Percentiles rank a stretch among this genome's conserved stretches.
Evolutionary conservation across 2,797 vertebrate species (phyloP).

Genomic region (Paedocypris micromegethes): DNA sequence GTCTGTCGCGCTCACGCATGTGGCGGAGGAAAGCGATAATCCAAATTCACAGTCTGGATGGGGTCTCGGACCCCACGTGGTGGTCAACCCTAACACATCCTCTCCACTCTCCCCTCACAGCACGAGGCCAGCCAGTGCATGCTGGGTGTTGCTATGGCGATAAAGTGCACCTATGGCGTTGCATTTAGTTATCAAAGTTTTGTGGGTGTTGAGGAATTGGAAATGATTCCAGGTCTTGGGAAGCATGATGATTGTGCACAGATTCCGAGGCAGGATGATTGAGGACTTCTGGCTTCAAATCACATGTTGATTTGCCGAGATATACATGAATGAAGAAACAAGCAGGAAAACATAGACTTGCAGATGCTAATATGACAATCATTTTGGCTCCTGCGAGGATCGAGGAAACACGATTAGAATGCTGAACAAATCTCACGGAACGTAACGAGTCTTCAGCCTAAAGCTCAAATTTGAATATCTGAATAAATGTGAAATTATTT

Average conservation of each 20-base stretch:
- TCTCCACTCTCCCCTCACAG: conserved; percentile 23
- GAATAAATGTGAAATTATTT: too few species aligned
- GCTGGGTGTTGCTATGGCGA: conserved; percentile 68
- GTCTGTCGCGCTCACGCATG: conserved; percentile 48
- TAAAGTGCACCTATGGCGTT: conserved; percentile 51
- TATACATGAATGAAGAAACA: too few species aligned
- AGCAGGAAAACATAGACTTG: too few species aligned
- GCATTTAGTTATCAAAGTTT: conserved; percentile 49
- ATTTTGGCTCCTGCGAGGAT: too few species aligned
- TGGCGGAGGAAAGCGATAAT: conserved; percentile 8
- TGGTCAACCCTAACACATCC: conserved; percentile 18
- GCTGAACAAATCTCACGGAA: too few species aligned
- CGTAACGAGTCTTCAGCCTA: too few species aligned
- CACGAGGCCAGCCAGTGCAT: conserved; percentile 22
- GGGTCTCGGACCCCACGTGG: conserved; percentile 32
- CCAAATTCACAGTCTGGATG: conserved; percentile 14
- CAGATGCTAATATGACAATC: too few species aligned
- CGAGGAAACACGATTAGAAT: too few species aligned
- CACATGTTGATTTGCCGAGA: too few species aligned
- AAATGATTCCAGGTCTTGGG: conserved; percentile 17
- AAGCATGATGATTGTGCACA: conserved; percentile 1
- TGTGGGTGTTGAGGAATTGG: conserved; percentile 8
- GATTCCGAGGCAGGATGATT: background rate
- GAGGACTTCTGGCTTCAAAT: too few species aligned
- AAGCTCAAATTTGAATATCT: too few species aligned